Percentiles rank a stretch among this genome's conserved stretches.
These are phyloP conservation scores for Sinodicranocentrus sp. DNA, from an alignment of 2,888 invertebrate genomes.

Conservation along the genomic window DNA sequence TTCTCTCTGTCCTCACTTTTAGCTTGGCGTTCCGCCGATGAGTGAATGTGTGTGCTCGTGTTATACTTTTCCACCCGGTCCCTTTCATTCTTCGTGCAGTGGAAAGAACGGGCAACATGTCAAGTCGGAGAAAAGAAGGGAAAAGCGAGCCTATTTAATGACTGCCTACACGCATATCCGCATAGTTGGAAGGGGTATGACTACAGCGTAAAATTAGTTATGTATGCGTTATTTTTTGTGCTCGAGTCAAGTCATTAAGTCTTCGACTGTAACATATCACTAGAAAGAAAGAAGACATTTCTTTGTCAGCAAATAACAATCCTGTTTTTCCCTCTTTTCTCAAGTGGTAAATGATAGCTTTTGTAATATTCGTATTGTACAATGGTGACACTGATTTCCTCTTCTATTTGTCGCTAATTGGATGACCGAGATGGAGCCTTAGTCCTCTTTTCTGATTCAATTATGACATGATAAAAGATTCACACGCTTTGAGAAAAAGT, in stretches of 20 bases:
- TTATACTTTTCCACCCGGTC: slow-evolving; percentile 11
- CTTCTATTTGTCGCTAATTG: slow-evolving; percentile 37
- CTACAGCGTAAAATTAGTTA: background rate
- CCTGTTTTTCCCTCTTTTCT: background rate
- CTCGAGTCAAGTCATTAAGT: slow-evolving; percentile 6
- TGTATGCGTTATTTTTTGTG: background rate
- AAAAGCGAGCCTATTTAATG: background rate
- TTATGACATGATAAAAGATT: too few species aligned
- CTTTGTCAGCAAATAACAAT: slow-evolving; percentile 21
- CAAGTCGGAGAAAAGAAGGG: background rate
- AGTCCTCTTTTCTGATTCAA: too few species aligned
- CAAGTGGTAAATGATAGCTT: background rate
- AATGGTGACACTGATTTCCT: slow-evolving; percentile 36
- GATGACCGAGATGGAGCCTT: too few species aligned
- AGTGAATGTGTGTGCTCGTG: background rate
- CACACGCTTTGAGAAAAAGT: too few species aligned
- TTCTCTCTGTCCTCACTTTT: background rate
- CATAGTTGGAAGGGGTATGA: background rate
- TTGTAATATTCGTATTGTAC: background rate
- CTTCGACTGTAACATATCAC: background rate
- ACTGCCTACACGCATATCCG: background rate
- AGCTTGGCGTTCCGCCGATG: slow-evolving; percentile 36
- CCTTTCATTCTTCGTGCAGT: background rate
- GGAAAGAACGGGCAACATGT: slow-evolving; percentile 21
- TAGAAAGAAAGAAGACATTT: background rate